phyloP scores from a whole-genome alignment of 2,113 vertebrate species.

The Dendropsophus ebraccatus region DNA sequence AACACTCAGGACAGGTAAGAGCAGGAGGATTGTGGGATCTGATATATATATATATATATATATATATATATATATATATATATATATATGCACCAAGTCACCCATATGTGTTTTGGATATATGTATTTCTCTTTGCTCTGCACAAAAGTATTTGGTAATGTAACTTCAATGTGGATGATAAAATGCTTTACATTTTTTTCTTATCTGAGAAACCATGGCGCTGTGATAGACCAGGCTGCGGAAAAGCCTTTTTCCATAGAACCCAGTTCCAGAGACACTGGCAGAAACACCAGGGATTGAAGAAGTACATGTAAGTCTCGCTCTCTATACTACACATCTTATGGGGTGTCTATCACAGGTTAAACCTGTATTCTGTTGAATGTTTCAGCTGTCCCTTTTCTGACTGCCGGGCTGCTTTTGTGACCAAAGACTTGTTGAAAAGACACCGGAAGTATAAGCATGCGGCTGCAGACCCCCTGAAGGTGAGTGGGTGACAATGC shows the following conservation, averaged over 20 bases:
- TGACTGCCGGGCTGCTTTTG: slow-evolving; percentile 66
- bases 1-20: slow-evolving; percentile 73
- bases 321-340: slow-evolving; percentile 21
- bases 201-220: slow-evolving; percentile 70
- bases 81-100: too few relatives aligned
- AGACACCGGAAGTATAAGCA: slow-evolving; percentile 69
- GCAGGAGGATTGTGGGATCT: neutral
- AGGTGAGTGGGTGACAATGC: too few relatives aligned
- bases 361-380: neutral
- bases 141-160: too few relatives aligned
- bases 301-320: slow-evolving; percentile 66
- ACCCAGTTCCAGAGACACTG: slow-evolving; percentile 71
- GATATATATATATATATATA: too few relatives aligned
- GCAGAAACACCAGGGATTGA: slow-evolving; percentile 65
- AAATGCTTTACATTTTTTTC: too few relatives aligned
- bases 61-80: too few relatives aligned
- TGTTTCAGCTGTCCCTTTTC: slow-evolving; percentile 67
- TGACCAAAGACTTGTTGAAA: slow-evolving; percentile 60
- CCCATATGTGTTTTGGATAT: neutral
- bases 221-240: slow-evolving; percentile 68
- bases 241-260: slow-evolving; percentile 66
- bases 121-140: neutral
- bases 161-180: too few relatives aligned
- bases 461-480: slow-evolving; percentile 67
- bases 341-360: neutral